phyloP scores from a whole-genome alignment of 2,113 vertebrate species.

The Cavia aperea region DNA sequence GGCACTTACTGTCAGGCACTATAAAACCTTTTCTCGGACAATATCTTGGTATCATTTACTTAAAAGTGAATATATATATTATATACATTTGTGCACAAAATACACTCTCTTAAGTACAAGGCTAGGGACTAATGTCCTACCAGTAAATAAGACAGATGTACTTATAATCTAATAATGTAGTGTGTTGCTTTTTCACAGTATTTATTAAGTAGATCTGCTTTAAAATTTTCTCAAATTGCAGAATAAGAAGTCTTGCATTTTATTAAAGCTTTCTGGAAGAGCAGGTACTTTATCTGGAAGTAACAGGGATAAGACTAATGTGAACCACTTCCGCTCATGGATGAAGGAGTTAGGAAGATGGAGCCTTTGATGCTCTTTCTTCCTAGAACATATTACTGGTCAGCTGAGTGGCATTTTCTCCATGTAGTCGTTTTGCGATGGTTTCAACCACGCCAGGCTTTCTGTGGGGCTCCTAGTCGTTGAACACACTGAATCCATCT shows the following conservation, averaged over 20 bases:
- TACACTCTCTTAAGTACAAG: neutral
- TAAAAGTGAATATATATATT: neutral
- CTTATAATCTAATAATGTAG: neutral
- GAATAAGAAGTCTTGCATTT: neutral
- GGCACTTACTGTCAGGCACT: neutral
- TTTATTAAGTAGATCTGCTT: slow-evolving; percentile 14
- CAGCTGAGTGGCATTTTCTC: neutral
- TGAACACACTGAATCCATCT: neutral
- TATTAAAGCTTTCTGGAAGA: neutral
- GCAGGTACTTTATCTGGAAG: neutral
- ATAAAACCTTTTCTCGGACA: neutral
- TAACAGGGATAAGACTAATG: neutral
- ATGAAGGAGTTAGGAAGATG: neutral
- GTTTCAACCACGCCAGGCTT: neutral
- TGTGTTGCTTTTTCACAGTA: neutral
- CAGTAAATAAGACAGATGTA: neutral
- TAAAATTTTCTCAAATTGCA: neutral
- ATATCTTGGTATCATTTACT: slow-evolving; percentile 8
- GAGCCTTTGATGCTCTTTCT: neutral
- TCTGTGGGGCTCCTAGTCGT: neutral
- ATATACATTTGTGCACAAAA: neutral
- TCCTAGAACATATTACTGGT: neutral
- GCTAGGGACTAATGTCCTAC: neutral
- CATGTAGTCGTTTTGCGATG: neutral
- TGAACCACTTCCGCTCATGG: neutral